Base-by-base conservation (phyloP, 64 coral and sea anemone genomes). In the Trachythela sp. region DNA sequence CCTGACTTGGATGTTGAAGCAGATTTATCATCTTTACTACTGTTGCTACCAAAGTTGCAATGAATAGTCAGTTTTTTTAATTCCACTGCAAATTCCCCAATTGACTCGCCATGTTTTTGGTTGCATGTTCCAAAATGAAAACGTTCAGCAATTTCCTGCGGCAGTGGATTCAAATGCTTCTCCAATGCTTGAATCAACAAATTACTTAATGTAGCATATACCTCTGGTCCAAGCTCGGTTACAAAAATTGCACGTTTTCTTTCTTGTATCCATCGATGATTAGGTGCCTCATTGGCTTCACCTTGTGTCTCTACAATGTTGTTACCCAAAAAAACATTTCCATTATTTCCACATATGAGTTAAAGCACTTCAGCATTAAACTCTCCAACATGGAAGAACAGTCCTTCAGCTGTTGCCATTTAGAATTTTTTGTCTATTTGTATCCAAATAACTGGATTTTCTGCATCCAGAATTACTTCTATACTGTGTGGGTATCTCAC, bases 171-270 rank as follows among this genome's bases (percentile, higher is more conserved):
- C 10, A 40, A 84, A 38, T 84, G 83, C 43, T 84, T 84, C 39
- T 40, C 83, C 31, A 13, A 11, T 37, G 43, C 83, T 15, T 84
- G 36, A 84, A 52, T 22, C 39, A 84, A n/a, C 36, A 84, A 15
- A 39, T 84, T 84, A 22, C 83, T 84, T 5, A 84, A 84, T n/a
- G 83, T 39, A 37, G 83, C 40, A 40, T 84, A 40, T 36, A 40
- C 43, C 40, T 84, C 83, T 10, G 92, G 70, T 34, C 92, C 92
- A 24, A 94, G 24, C 50, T 90, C 88, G 8, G 92, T 90, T 11
- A 94, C 84, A 48, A 94, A 90, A 87, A 94, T 94, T 2, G 85
- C 92, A 83, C 88, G 84, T 70, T 94, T 94, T 56, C 85, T 94
- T 40, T 94, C 84, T 43, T 52, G 43, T 51, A 90, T 84, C n/a